Percentiles rank a stretch among this genome's conserved stretches.
Evolutionary conservation across 1,140 invertebrate genomes (phyloP).

Genomic region (Drosophila orosa): DNA sequence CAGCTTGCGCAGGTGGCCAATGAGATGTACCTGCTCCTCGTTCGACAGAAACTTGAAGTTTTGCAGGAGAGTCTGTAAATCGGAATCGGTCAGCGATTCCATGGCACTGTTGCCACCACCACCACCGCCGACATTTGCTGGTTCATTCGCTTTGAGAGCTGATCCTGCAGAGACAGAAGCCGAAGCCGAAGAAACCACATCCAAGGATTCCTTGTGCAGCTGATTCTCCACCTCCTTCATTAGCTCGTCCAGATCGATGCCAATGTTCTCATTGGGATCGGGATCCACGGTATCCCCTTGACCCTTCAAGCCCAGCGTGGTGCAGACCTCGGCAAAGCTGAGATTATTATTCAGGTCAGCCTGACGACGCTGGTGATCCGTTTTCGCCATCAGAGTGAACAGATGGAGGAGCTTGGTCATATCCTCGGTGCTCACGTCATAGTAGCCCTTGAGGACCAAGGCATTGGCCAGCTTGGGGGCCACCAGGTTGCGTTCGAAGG

Average conservation of each 20-base stretch:
- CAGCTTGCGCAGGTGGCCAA: constrained; percentile 91
- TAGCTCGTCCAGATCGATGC: constrained; percentile 57
- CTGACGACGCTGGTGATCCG: constrained; percentile 32
- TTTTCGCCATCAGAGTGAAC: constrained; percentile 87
- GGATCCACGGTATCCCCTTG: neutral
- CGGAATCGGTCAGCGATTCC: constrained; percentile 90
- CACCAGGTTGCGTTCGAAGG: constrained; percentile 85
- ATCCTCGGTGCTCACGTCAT: constrained; percentile 90
- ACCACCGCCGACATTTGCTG: neutral
- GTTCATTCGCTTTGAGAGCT: neutral
- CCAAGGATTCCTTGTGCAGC: constrained; percentile 37
- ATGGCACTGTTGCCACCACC: constrained; percentile 83
- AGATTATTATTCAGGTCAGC: constrained; percentile 25
- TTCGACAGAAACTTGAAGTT: constrained; percentile 91
- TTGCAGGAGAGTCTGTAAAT: constrained; percentile 90
- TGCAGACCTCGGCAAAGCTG: constrained; percentile 36
- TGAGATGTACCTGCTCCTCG: constrained; percentile 91
- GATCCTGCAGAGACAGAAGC: neutral
- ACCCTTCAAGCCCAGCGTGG: constrained; percentile 26
- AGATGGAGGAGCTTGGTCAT: constrained; percentile 91
- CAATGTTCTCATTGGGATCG: constrained; percentile 17
- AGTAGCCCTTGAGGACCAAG: constrained; percentile 90
- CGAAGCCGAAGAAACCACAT: neutral
- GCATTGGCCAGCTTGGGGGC: constrained; percentile 91
- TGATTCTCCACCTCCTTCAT: constrained; percentile 70